Evolutionary conservation across 35 echinoderm and acorn worm species (phyloP), one percentile per base, ranked within the genome.

Genomic region (Lytechinus pictus): DNA sequence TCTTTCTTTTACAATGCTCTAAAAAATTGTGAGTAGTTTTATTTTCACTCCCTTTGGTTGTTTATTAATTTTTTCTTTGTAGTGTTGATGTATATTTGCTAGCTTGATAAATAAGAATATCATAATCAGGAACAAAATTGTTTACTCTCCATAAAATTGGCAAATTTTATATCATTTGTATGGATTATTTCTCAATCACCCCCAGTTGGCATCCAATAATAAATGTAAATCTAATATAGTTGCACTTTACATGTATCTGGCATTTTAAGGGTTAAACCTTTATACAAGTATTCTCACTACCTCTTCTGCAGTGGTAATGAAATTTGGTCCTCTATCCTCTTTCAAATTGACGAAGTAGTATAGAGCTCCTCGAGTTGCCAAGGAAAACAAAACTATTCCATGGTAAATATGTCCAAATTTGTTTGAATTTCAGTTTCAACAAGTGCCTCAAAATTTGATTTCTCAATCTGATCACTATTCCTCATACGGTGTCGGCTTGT

Each of bases 381-480:
- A 79, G 16, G 19, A 24, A n/a, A 79, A 24, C 21, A 5, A 79
- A 79, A 79, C 16, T 3, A 7, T 27, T 60, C 4, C 66, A n/a
- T 79, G 61, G 66, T n/a, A 79, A 79, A 79, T 79, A 79, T 44
- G 33, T 79, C 66, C 66, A 79, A n/a, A 79, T 79, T n/a, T 79
- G 19, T 24, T 79, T 79, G 66, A n/a, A 79, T n/a, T 79, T 24
- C 66, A 44, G 33, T 44, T 44, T 44, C 33, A 44, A 2, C 33
- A 79, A 79, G 66, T n/a, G 66, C 19, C 19, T 79, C 66, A 44
- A 44, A 2, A 44, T 44, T 24, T n/a, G 66, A n/a, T 16, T 79
- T 79, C 14, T 71, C 24, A 19, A 24, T 21, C 61, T 19, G 14
- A 6, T 21, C 66, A 24, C 16, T 79, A n/a, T 79, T 24, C 66